Evolutionary conservation across 2,797 vertebrate genomes (phyloP), one percentile per base, ranked within the genome.

Genomic region (Microhierax caerulescens): DNA sequence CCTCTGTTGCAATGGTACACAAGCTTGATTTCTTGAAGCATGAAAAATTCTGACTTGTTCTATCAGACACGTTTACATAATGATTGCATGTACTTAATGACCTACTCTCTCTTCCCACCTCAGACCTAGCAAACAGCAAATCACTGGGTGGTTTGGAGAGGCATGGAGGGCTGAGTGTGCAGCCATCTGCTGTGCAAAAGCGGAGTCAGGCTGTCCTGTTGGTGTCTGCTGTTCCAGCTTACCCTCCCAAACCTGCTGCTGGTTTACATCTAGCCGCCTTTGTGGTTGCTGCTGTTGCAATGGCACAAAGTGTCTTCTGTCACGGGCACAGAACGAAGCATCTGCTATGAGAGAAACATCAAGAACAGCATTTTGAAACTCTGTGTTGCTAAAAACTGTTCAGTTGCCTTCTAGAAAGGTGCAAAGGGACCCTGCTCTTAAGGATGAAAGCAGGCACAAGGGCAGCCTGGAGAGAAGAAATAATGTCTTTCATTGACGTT

Each of bases 21-120:
- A 43, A n/a, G 34, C 48, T 41, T 51, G 24, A 36, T 57, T 64
- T 60, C 28, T 73, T 61, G 73, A 64, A 68, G 15, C 19, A 21
- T 5, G 1, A 81, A 81, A 88, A 72, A 56, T 20, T 37, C 15
- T 2, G 1, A 20, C 61, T 84, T 22, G 7, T 51, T 70, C 21
- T 39, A 16, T 67, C 56, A 37, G 51, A 28, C 24, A 5, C 1
- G 1, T 30, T 59, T 5, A 5, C 0, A 0, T 34, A 39, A 16
- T 18, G 4, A 32, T 39, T 81, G 17, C 5, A 1, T 0, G 9
- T 34, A 8, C 9, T 54, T 53, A 23, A 23, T 37, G 81, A 34
- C 41, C 8, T 57, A 54, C 18, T 18, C 22, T 18, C 36, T 69
- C 50, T 39, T 53, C 37, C 41, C 34, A 41, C 1, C 0, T 25